Evolutionary conservation across 2,113 vertebrate genomes (phyloP).

Genomic region (Hypocryptadius cinnamomeus): DNA sequence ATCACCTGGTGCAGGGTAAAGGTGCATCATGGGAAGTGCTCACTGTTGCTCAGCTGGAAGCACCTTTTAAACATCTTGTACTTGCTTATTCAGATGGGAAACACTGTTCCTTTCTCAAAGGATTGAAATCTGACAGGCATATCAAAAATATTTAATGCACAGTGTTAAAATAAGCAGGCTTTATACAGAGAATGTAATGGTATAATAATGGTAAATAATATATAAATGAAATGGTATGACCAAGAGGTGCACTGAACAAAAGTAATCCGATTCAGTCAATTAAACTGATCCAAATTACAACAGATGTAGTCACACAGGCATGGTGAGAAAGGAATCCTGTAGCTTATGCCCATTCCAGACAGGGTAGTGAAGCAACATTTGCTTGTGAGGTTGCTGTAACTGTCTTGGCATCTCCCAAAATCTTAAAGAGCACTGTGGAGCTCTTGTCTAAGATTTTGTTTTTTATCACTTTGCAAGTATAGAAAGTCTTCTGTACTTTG

Average conservation of each 20-base stretch:
- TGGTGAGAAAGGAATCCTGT: background rate
- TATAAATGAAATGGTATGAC: background rate
- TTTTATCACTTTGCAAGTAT: background rate
- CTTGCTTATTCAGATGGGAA: background rate
- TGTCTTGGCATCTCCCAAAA: background rate
- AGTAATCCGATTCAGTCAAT: background rate
- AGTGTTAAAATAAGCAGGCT: background rate
- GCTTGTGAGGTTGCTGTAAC: background rate
- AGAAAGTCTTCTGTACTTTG: background rate
- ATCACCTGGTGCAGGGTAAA: background rate
- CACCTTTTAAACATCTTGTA: background rate
- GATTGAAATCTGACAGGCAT: background rate
- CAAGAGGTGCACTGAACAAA: background rate
- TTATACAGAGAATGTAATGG: background rate
- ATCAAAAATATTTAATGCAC: background rate
- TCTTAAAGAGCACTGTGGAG: background rate
- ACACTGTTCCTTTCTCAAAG: background rate
- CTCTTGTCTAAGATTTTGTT: background rate
- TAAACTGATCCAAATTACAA: background rate
- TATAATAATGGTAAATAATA: background rate
- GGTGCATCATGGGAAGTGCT: rapidly evolving
- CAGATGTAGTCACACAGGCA: background rate
- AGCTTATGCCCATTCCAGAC: background rate
- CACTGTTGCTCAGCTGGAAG: background rate
- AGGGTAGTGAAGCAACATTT: background rate